Base-by-base conservation (phyloP, 2,113 vertebrate genomes). In the Seriola quinqueradiata region DNA sequence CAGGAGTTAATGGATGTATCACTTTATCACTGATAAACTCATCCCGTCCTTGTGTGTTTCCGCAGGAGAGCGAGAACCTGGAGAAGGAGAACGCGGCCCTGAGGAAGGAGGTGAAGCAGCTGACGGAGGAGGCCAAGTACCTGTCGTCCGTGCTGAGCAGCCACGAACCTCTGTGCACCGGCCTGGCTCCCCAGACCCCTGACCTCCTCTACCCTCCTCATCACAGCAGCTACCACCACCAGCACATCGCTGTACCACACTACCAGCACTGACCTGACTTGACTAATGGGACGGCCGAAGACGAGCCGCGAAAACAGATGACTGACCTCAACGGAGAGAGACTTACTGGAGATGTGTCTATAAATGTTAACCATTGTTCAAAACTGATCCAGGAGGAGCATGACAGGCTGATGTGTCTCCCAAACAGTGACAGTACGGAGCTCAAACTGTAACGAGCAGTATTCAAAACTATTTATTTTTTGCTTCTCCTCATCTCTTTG, bases 61-160 rank as follows among this genome's bases (percentile, higher is more conserved):
- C 79, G 3, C 93, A 99, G 98, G 98, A 99, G 88, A 99, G 97
- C 0, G 98, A 99, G 86, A 96, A 96, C 91, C 89, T 99, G 90
- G 98, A 99, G 94, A 97, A 97, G 75, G 96, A 98, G 80, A 99
- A 99, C 0, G 96, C 97, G 0, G 97, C 97, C 9, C 94, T 99
- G 80, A 96, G 96, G 85, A 96, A 97, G 83, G 98, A 99, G 89
- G 98, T 99, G 91, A 98, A 97, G 90, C 95, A 96, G 86, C 95
- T 99, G 89, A 97, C 96, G 0, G 98, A 99, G 77, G 98, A 99
- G 90, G 94, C 97, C 91, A 99, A 98, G 87, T 97, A 97, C 63
- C 97, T 99, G 46, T 92, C 96, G 0, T 95, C 96, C 0, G 91
- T 99, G 89, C 95, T 99, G 94, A 99, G 89, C 92, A 97, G 94